A percentile compares a stretch with the other conserved stretches of the same genome.
Evolutionary conservation across 1,140 invertebrate genomes (phyloP).

Genomic region (Caerostris darwini): DNA sequence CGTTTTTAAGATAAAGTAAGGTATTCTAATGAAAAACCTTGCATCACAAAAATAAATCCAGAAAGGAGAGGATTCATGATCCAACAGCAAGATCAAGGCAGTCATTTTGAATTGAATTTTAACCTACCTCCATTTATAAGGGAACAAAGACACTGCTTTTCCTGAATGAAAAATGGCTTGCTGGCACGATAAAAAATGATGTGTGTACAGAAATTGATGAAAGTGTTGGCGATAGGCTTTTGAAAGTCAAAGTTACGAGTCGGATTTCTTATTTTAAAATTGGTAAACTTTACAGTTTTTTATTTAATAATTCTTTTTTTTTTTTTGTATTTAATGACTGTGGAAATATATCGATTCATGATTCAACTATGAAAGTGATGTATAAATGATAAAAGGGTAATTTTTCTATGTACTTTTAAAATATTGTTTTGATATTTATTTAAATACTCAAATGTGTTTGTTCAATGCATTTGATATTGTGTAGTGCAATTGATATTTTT

Average conservation of each 20-base stretch:
- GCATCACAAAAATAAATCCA: constrained; percentile 18
- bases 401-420: too few species aligned
- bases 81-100: neutral
- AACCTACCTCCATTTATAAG: constrained; percentile 9
- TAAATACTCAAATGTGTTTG: too few species aligned
- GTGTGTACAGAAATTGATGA: constrained; percentile 6
- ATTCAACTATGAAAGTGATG: too few species aligned
- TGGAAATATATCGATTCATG: too few species aligned
- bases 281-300: neutral
- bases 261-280: neutral
- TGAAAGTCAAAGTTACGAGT: neutral
- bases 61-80: neutral
- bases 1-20: constrained; percentile 3
- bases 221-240: neutral
- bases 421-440: too few species aligned
- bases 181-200: constrained; percentile 4
- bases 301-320: neutral
- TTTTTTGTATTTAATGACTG: too few species aligned
- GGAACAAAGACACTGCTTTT: constrained; percentile 2
- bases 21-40: constrained; percentile 17
- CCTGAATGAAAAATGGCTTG: neutral
- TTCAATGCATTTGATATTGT: too few species aligned
- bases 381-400: too few species aligned
- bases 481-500: too few species aligned
- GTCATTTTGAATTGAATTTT: constrained; percentile 29